Evolutionary conservation across 2,888 invertebrate species (phyloP), one percentile per base, ranked within the genome.

Genomic region (Vandiemenella viatica): DNA sequence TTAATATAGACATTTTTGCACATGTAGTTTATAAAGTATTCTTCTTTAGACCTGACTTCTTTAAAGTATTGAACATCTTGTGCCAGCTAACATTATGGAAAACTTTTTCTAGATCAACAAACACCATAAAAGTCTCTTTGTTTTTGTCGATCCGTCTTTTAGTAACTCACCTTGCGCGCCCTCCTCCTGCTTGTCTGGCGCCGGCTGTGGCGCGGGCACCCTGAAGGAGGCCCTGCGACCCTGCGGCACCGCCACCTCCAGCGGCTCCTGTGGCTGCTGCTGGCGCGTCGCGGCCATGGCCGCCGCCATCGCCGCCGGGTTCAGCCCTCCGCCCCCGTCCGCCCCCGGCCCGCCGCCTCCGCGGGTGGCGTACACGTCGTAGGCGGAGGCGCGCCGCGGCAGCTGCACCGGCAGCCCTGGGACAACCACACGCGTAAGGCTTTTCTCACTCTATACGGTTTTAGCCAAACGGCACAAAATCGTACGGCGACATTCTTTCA

Each of bases 351-450:
- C 45, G 32, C 50, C 54, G n/a, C 67, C 61, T 46, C 75, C 76
- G 1, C 81, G 79, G 1, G 65, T 53, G 8, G 80, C 79, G 58
- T 83, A 86, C 13, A 89, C 84, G 61, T 88, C 88, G 59, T 88
- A 88, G 15, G 88, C 87, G 37, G 88, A 88, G 53, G 83, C 83
- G 59, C 84, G 73, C 57, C 88, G 73, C 1, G 87, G 83, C 69
- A 88, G 79, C 18, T 79, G 76, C 3, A 79, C 76, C 13, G 86
- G 83, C 45, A 84, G 73, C 18, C 76, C 61, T 58, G 55, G 10
- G 53, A 13, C n/a, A 37, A 43, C 15, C 21, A 43, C 10, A 43
- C 4, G 21, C 43, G 1, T 19, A 13, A 32, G n/a, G n/a, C n/a
- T n/a, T n/a, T n/a, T n/a, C n/a, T n/a, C n/a, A n/a, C n/a, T n/a